phyloP scores from a whole-genome alignment of 2,113 vertebrate genomes.

The Amphiprion ocellaris region DNA sequence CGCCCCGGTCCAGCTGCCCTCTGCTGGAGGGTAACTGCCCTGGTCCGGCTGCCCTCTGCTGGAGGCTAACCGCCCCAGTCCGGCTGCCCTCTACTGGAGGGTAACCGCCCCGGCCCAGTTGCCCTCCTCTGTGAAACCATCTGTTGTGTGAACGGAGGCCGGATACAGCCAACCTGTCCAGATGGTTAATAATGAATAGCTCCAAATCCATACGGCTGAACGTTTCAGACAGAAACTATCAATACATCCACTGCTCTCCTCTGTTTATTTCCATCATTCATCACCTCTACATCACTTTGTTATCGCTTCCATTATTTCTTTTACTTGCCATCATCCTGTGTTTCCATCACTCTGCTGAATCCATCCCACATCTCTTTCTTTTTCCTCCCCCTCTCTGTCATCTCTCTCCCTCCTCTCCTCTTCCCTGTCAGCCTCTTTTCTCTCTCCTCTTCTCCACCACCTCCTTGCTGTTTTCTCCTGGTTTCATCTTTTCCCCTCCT shows the following conservation, averaged over 20 bases:
- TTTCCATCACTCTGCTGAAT: constrained; percentile 8
- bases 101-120: constrained; percentile 1
- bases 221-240: constrained; percentile 47
- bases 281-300: not conserved
- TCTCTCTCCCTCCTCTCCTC: constrained; percentile 5
- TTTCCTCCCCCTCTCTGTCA: not conserved
- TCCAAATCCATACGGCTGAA: constrained; percentile 61
- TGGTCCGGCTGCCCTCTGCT: too few relatives aligned
- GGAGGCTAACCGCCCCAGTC: too few relatives aligned
- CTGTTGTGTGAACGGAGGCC: constrained; percentile 33
- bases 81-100: not conserved
- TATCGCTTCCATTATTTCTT: not conserved
- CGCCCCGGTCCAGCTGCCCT: too few relatives aligned
- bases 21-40: too few relatives aligned
- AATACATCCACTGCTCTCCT: not conserved
- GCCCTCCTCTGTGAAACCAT: constrained; percentile 41
- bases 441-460: constrained; percentile 29
- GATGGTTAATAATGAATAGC: constrained; percentile 70
- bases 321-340: constrained; percentile 8
- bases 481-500: constrained; percentile 31
- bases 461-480: constrained; percentile 8
- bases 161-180: constrained; percentile 42
- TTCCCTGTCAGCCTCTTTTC: not conserved
- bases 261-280: not conserved
- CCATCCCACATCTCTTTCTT: not conserved